Conservation (phyloP, 2,113 vertebrate genomes). For the Saccopteryx bilineata region DNA sequence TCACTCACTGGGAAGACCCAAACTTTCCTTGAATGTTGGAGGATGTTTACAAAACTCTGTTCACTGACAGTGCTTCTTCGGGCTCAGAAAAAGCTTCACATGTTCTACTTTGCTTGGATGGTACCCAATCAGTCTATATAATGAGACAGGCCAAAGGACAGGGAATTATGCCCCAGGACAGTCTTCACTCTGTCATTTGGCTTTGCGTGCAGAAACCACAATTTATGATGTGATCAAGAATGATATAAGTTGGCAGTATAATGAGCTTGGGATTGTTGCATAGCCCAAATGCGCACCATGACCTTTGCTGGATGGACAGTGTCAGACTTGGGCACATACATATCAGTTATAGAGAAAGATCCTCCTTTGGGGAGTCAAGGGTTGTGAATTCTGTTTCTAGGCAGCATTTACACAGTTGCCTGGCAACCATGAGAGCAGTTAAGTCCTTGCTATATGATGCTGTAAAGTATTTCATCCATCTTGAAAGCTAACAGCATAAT, state of each 20-base stretch:
- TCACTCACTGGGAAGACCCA: conserved; percentile 44
- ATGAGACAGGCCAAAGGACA: conserved; percentile 71
- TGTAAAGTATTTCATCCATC: conserved; percentile 80
- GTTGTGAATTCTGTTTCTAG: conserved; percentile 82
- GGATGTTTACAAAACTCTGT: conserved; percentile 51
- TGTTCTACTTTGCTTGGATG: conserved; percentile 39
- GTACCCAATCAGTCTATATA: conserved; percentile 67
- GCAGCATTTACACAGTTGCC: conserved; percentile 78
- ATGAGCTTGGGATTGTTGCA: conserved; percentile 51
- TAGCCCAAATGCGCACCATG: conserved; percentile 35
- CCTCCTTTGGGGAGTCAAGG: conserved; percentile 61
- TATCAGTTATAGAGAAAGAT: conserved; percentile 67
- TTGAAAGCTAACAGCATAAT: conserved; percentile 77
- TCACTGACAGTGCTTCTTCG: conserved; percentile 52
- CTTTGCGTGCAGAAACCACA: conserved; percentile 68
- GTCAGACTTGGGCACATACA: conserved; percentile 66
- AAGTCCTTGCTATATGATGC: conserved; percentile 72
- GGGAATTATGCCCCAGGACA: conserved; percentile 30
- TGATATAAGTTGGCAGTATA: conserved; percentile 64
- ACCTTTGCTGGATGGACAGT: conserved; percentile 74
- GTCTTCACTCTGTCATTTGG: conserved; percentile 10
- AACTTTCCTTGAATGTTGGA: conserved; percentile 48
- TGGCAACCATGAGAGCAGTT: conserved; percentile 77
- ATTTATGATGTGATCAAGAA: conserved; percentile 66
- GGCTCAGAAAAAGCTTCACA: conserved; percentile 66